Evolutionary conservation across 1,140 invertebrate genomes (phyloP).

Genomic region (Temnothorax nylanderi): DNA sequence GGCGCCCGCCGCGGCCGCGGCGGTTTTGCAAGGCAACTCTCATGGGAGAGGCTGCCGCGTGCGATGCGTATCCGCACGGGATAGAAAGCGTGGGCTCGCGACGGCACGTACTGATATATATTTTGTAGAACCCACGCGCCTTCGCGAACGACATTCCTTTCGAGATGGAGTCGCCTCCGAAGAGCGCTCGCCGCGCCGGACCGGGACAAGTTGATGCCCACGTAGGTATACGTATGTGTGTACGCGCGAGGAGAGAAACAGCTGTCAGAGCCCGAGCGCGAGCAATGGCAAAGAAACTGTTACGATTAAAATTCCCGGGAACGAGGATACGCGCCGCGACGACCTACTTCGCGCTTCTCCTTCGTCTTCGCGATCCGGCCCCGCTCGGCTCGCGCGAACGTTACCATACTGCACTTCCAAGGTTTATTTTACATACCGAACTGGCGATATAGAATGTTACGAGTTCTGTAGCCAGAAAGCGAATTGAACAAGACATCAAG

Average conservation of each 20-base stretch:
- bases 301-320: conserved; percentile 57
- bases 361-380: conserved; percentile 12
- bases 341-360: conserved; percentile 58
- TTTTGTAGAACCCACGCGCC: conserved; percentile 71
- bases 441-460: neutral
- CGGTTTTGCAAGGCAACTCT: conserved; percentile 61
- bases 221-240: conserved; percentile 18
- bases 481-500: neutral
- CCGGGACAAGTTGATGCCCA: conserved; percentile 72
- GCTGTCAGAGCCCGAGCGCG: conserved; percentile 62
- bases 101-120: conserved; percentile 72
- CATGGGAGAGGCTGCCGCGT: conserved; percentile 40
- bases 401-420: conserved; percentile 16
- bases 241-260: conserved; percentile 50
- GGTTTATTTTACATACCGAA: conserved; percentile 33
- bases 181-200: conserved; percentile 44
- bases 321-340: conserved; percentile 30
- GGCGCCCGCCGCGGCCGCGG: neutral
- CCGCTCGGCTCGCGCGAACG: neutral
- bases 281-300: conserved; percentile 59
- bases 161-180: conserved; percentile 63
- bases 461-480: neutral
- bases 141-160: conserved; percentile 70
- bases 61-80: conserved; percentile 36
- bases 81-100: conserved; percentile 66